Evolutionary conservation across 2,797 vertebrate genomes (phyloP).

Genomic region (Aplochiton taeniatus): DNA sequence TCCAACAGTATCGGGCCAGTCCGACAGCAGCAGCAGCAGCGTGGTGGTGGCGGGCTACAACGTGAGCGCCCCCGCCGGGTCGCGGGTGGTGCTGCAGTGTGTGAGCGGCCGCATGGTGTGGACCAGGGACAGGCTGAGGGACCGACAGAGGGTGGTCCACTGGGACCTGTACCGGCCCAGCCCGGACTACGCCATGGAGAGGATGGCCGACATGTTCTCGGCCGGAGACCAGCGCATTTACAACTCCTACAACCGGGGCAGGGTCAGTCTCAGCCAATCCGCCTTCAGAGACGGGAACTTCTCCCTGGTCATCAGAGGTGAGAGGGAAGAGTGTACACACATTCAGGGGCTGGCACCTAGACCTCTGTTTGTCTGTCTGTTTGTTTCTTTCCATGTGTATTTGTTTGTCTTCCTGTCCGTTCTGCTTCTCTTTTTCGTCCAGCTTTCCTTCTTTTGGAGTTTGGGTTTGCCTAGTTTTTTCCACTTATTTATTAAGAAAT

Average conservation of each 20-base stretch:
- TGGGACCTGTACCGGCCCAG: slow-evolving; percentile 83
- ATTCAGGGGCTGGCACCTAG: background rate
- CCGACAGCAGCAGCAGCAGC: slow-evolving; percentile 69
- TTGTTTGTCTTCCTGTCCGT: background rate
- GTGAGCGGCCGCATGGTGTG: slow-evolving; percentile 91
- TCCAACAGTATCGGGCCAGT: slow-evolving; percentile 62
- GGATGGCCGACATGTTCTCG: slow-evolving; percentile 91
- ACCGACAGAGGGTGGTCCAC: slow-evolving; percentile 92
- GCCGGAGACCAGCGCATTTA: slow-evolving; percentile 88
- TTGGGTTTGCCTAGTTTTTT: no score
- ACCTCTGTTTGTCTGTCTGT: slow-evolving; percentile 16
- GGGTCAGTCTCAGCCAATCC: slow-evolving; percentile 76
- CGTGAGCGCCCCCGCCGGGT: slow-evolving; percentile 77
- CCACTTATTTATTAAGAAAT: no score
- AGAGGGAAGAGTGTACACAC: background rate
- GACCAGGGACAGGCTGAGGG: slow-evolving; percentile 85
- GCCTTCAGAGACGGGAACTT: slow-evolving; percentile 93
- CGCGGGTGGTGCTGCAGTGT: slow-evolving; percentile 82
- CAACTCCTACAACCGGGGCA: slow-evolving; percentile 79
- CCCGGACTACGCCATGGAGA: slow-evolving; percentile 74
- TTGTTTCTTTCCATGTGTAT: slow-evolving; percentile 6
- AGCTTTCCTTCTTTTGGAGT: no score
- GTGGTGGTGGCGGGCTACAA: slow-evolving; percentile 84
- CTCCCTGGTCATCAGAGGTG: slow-evolving; percentile 91
- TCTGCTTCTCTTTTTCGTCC: background rate